Evolutionary conservation across 1,140 invertebrate species (phyloP), one percentile per base, ranked within the genome.

Genomic region (Zophobas atratus): DNA sequence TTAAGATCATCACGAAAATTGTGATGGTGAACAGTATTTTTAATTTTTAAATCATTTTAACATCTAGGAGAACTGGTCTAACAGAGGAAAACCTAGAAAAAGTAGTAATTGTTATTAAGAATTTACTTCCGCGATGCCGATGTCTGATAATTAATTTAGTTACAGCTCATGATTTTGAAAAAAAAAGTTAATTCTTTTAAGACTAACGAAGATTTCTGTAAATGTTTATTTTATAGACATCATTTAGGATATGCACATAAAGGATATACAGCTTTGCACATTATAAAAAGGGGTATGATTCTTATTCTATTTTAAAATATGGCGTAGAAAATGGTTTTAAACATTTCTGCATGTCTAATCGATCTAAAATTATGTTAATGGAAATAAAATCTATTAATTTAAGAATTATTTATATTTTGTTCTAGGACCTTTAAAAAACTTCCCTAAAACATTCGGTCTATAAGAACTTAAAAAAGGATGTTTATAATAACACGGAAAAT

Each of bases 391-490:
- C 20, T 20, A 20, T 20, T 20, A 20, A 20, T 57, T 57, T 57
- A 57, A 57, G 4, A 57, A 57, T 57, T 57, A 57, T 57, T 57
- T 57, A 57, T 20, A 67, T 67, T 67, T 67, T 67, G 60, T 67
- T 67, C 60, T n/a, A 67, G 60, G 36, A 72, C 43, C 70, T 72
- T 72, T 72, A 72, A 72, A 72, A 72, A 53, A 51, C 6, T 72
- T 72, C 70, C 46, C 70, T 51, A 72, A 72, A 53, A 49, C 70
- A 72, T 72, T 72, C 70, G 70, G 70, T 51, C 46, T 72, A 72
- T 49, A 72, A 72, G 43, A 72, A 72, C 36, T 70, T 70, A 70
- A 70, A 70, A 70, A 70, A 43, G 38, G 67, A 39, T 70, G 34
- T 43, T 70, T 70, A 38, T 2, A 20, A 20, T 41, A 67, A 6